phyloP scores from a whole-genome alignment of 2,888 invertebrate genomes.

The Leucophenga maculata region DNA sequence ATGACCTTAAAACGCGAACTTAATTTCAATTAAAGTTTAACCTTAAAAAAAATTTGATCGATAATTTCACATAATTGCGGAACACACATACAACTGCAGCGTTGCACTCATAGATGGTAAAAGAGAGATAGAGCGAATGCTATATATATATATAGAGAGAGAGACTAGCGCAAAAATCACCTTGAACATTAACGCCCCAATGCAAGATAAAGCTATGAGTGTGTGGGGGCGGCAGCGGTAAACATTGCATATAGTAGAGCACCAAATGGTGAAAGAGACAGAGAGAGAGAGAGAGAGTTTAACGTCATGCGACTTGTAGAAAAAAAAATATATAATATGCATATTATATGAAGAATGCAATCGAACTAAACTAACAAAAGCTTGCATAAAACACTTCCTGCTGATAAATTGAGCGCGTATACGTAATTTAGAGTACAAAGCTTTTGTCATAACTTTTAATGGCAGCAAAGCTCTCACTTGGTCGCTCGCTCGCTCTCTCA shows the following conservation, averaged over 20 bases:
- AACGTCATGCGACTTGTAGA: constrained; percentile 39
- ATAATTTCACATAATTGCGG: constrained; percentile 68
- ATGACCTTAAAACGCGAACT: constrained; percentile 22
- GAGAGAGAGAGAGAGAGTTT: constrained; percentile 26
- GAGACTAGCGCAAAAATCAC: constrained; percentile 52
- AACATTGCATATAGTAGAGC: constrained; percentile 18
- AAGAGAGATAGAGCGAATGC: constrained; percentile 24
- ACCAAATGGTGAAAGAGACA: constrained; percentile 14
- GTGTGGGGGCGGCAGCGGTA: constrained; percentile 29
- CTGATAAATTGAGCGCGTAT: background rate
- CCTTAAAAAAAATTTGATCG: constrained; percentile 65
- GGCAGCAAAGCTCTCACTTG: no score
- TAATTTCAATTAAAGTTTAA: constrained; percentile 61
- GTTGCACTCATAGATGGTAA: constrained; percentile 9
- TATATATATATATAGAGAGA: constrained; percentile 34
- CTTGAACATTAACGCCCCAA: constrained; percentile 68
- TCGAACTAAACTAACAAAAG: constrained; percentile 27
- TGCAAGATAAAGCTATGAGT: constrained; percentile 57
- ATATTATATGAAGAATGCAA: constrained; percentile 19
- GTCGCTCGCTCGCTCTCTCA: no score
- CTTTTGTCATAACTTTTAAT: constrained; percentile 39
- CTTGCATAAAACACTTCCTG: constrained; percentile 29
- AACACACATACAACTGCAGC: constrained; percentile 33
- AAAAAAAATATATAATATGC: no score
- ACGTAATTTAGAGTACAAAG: constrained; percentile 8